These are phyloP conservation scores for Heliconius charithonia DNA, from an alignment of 2,888 invertebrate genomes.

Conservation along the genomic window DNA sequence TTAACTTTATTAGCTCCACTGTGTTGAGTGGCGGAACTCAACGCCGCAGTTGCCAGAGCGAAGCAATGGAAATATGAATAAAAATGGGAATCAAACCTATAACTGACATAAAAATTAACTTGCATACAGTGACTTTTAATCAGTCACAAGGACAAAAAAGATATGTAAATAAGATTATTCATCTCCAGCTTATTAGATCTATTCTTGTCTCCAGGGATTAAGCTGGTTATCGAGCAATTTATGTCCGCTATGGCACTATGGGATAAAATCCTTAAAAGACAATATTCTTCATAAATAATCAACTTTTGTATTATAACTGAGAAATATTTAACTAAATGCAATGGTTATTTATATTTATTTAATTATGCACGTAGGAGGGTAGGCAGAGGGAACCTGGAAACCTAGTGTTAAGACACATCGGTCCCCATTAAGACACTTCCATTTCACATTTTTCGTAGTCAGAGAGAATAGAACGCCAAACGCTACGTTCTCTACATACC, in stretches of 20 bases:
- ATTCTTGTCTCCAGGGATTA: constrained; percentile 14
- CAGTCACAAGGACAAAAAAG: background rate
- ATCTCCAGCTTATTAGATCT: constrained; percentile 10
- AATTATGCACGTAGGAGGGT: too few relatives aligned
- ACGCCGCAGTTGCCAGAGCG: too few relatives aligned
- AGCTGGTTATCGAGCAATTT: constrained; percentile 22
- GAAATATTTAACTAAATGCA: background rate
- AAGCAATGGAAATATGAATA: too few relatives aligned
- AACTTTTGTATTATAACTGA: background rate
- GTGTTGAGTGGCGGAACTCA: too few relatives aligned
- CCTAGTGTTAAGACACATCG: too few relatives aligned
- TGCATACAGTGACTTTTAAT: background rate
- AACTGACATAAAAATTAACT: background rate
- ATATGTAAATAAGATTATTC: background rate
- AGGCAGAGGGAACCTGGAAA: too few relatives aligned
- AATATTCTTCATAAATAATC: background rate
- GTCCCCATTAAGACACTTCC: too few relatives aligned
- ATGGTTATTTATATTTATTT: background rate
- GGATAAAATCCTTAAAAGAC: background rate
- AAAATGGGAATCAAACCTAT: too few relatives aligned
- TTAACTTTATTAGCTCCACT: too few relatives aligned
- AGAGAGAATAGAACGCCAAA: too few relatives aligned
- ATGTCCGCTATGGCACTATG: background rate
- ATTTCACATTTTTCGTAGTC: too few relatives aligned
- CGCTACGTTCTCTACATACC: too few relatives aligned